Evolutionary conservation across 2,888 invertebrate genomes (phyloP).

Genomic region (Incurvaria masculella): DNA sequence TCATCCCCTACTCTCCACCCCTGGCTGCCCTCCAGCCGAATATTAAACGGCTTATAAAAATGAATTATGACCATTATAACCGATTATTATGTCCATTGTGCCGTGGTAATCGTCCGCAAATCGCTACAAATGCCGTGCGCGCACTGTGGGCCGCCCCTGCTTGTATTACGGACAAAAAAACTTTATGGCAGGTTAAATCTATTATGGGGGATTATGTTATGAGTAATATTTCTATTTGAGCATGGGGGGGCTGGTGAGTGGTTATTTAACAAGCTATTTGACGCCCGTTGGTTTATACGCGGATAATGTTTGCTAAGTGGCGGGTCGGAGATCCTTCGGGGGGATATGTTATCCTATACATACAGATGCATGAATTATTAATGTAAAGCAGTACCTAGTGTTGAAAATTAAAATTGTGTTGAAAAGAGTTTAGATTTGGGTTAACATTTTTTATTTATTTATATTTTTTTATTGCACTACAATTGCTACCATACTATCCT

Average conservation of each 20-base stretch:
- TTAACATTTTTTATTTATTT: too few species aligned
- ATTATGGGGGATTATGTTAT: constrained; percentile 55
- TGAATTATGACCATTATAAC: constrained; percentile 51
- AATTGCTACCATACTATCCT: too few species aligned
- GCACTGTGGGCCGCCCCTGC: constrained; percentile 36
- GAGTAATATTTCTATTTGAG: constrained; percentile 50
- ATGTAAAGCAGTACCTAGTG: too few species aligned
- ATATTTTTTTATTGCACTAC: too few species aligned
- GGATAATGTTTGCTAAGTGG: background rate
- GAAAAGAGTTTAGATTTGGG: too few species aligned
- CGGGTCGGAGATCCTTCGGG: too few species aligned
- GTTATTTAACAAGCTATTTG: constrained; percentile 48
- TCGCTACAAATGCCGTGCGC: constrained; percentile 27
- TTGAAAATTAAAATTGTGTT: too few species aligned
- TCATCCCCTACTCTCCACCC: constrained; percentile 33
- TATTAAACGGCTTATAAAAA: constrained; percentile 27
- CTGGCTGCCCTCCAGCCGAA: constrained; percentile 33
- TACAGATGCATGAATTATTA: too few species aligned
- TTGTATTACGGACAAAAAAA: constrained; percentile 36
- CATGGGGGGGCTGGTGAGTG: constrained; percentile 25
- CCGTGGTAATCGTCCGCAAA: constrained; percentile 38
- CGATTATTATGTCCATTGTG: constrained; percentile 39
- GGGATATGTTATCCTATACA: too few species aligned
- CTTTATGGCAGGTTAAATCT: constrained; percentile 55
- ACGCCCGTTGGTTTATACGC: constrained; percentile 31